Base-by-base conservation (phyloP, 2,888 invertebrate genomes). In the Octonoba sinensis region DNA sequence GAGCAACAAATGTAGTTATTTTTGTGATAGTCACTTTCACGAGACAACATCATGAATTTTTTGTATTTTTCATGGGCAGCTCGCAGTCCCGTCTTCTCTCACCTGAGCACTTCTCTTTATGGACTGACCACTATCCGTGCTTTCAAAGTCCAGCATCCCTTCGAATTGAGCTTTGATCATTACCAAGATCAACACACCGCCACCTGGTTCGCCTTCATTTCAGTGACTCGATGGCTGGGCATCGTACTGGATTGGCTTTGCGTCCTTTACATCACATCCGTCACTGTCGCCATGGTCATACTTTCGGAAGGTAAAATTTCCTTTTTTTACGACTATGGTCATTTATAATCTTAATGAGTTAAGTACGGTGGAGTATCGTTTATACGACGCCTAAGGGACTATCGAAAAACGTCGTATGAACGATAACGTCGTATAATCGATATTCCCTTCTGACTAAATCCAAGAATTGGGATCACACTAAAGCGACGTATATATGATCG, bases 231-330 rank as follows among this genome's bases (percentile, higher is more conserved):
- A 83, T 97, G 98, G 86, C 96, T 99, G 87, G 97, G 96, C 0
- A 94, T 96, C 87, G 95, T 95, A 92, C 89, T 99, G 86, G 99
- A 99, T 88, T 90, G 95, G 85, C 92, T 96, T 70, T 97, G 97
- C 87, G 81, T 81, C 22, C 24, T 70, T 16, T 81, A 81, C 44
- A 81, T 81, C 18, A 49, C 81, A 13, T 81, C 69, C 16, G 81
- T 81, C 22, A 81, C 81, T 1, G 36, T 74, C 22, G 12, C 69
- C 20, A 81, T 81, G 81, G 81, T 81, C 4, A 22, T 74, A 18
- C 67, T 81, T 1, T 81, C 81, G 1, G 74, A 81, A 81, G 81
- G 81, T 81, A 92, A 64, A n/a, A 60, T 15, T 24, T 54, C 1
- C 20, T 59, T n/a, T 54, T 3, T 54, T 54, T 54, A 20, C 15